A percentile compares a stretch with the other conserved stretches of the same genome.
phyloP scores from a whole-genome alignment of 2,888 invertebrate species.

The Adelognathus sp. region DNA sequence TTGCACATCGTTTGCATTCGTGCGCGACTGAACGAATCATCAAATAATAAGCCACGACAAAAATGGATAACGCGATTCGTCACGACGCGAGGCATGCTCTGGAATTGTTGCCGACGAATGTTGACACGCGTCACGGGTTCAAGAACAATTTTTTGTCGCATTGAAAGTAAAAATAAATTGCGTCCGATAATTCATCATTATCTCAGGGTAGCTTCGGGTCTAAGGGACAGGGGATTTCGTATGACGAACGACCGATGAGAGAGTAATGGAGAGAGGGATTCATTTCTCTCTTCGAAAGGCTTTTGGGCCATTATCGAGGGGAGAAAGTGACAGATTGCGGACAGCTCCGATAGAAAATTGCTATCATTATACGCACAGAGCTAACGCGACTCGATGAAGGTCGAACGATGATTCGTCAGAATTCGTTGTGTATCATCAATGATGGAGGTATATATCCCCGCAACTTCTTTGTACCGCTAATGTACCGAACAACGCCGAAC shows the following conservation, averaged over 20 bases:
- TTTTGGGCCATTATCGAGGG: neutral
- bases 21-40: slow-evolving; percentile 46
- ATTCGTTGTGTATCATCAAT: neutral
- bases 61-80: slow-evolving; percentile 49
- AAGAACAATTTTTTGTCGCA: too few species aligned
- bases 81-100: too few species aligned
- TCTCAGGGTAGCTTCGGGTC: too few species aligned
- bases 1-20: slow-evolving; percentile 54
- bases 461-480: neutral
- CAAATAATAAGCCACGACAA: slow-evolving; percentile 47
- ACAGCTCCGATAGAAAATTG: neutral
- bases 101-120: slow-evolving; percentile 29
- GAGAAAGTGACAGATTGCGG: slow-evolving; percentile 24
- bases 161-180: too few species aligned
- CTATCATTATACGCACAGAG: neutral
- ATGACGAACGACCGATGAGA: neutral
- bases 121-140: neutral
- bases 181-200: too few species aligned
- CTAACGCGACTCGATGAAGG: neutral
- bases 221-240: too few species aligned
- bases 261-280: neutral
- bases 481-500: too few species aligned
- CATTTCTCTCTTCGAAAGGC: neutral
- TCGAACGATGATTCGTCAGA: slow-evolving; percentile 13
- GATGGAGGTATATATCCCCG: neutral